A percentile compares a stretch with the other conserved stretches of the same genome.
These are phyloP conservation scores for Avahi laniger DNA, from an alignment of 2,797 vertebrate genomes.

Conservation along the genomic window DNA sequence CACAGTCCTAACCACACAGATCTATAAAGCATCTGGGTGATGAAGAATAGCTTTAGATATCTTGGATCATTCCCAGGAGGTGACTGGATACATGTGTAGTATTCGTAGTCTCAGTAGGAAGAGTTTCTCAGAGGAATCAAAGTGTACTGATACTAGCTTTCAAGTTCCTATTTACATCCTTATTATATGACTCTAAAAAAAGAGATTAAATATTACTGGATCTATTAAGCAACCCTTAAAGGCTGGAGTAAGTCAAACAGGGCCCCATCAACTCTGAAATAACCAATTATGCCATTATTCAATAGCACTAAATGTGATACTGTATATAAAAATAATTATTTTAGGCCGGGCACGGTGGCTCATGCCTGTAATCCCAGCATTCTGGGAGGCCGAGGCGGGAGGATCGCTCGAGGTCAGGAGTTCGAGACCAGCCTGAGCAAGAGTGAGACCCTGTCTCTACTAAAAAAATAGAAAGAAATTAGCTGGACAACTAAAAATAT, in stretches of 20 bases:
- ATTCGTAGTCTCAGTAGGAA: conserved; percentile 38
- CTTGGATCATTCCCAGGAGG: conserved; percentile 44
- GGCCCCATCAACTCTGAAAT: conserved; percentile 3
- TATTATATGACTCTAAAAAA: conserved; percentile 50
- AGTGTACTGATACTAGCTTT: conserved; percentile 53
- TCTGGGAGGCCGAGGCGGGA: too few species aligned
- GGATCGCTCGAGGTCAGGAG: too few species aligned
- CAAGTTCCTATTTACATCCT: conserved; percentile 38
- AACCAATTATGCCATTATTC: conserved; percentile 6
- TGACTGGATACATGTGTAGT: not conserved
- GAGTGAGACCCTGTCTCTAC: too few species aligned
- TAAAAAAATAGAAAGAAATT: too few species aligned
- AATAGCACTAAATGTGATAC: not conserved
- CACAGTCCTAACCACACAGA: conserved; percentile 47
- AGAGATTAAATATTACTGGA: not conserved
- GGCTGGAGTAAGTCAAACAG: conserved; percentile 27
- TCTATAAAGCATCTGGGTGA: conserved; percentile 37
- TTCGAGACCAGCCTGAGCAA: too few species aligned
- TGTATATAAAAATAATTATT: not conserved
- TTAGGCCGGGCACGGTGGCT: not conserved
- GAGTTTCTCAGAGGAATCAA: conserved; percentile 49
- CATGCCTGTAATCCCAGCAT: too few species aligned
- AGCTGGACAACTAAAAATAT: too few species aligned
- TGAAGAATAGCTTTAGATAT: conserved; percentile 47
- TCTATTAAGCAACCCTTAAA: conserved; percentile 31